Conservation (phyloP, 2,888 invertebrate genomes). For the Eustalomyia histrio region DNA sequence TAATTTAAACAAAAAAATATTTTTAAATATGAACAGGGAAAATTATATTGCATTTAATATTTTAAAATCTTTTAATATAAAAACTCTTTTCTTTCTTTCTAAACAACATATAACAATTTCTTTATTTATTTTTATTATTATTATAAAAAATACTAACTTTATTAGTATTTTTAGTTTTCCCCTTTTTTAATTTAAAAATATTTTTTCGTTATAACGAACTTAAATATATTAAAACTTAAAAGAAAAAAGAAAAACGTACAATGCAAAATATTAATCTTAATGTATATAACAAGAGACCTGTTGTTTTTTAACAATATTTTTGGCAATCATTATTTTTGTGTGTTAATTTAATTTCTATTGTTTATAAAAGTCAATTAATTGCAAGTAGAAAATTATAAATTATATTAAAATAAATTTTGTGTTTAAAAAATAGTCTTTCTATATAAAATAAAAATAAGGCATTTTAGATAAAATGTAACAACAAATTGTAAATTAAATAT, state of each 20-base stretch:
- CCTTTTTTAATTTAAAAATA: not conserved
- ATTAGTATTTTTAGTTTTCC: not conserved
- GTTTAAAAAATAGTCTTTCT: slow-evolving; percentile 12
- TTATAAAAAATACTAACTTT: not conserved
- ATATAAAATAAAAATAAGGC: slow-evolving; percentile 24
- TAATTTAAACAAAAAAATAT: slow-evolving; percentile 38
- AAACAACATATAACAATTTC: not conserved
- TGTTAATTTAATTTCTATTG: slow-evolving; percentile 5
- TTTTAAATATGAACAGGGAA: not conserved
- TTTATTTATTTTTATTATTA: not conserved
- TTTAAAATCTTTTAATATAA: not conserved
- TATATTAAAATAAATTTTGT: slow-evolving; percentile 13
- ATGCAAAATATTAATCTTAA: slow-evolving; percentile 7
- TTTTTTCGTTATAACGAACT: not conserved
- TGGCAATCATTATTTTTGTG: slow-evolving; percentile 6
- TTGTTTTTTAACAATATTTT: not conserved
- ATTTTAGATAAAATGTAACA: slow-evolving; percentile 19
- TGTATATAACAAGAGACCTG: slow-evolving; percentile 12
- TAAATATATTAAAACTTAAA: not conserved
- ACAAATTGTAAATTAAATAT: slow-evolving; percentile 4
- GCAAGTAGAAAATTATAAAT: slow-evolving; percentile 44
- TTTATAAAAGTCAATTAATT: not conserved
- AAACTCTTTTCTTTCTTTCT: not conserved
- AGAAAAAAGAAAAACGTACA: slow-evolving; percentile 1
- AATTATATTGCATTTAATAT: not conserved